phyloP scores from a whole-genome alignment of 1,140 invertebrate genomes.

The Tetramorium alpestre region DNA sequence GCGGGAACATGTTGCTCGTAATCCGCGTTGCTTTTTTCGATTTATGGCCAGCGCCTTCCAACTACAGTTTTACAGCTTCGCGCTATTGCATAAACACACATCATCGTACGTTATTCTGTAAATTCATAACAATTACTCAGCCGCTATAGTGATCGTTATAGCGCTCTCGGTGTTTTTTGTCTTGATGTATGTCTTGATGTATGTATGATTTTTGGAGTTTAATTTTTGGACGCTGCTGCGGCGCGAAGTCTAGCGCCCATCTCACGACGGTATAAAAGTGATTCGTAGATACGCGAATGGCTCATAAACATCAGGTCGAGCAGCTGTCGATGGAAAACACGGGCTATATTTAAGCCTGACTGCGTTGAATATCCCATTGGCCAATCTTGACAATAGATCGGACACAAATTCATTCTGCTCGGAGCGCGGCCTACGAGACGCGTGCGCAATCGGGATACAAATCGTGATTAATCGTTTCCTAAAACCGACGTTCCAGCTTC shows the following conservation, averaged over 20 bases:
- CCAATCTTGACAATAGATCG: conserved; percentile 63
- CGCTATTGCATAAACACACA: conserved; percentile 32
- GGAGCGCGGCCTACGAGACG: not conserved
- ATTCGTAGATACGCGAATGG: conserved; percentile 80
- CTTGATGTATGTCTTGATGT: not conserved
- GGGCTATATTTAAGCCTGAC: conserved; percentile 81
- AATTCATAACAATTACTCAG: conserved; percentile 41
- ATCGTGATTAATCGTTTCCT: conserved; percentile 50
- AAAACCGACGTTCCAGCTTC: not conserved
- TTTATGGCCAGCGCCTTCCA: conserved; percentile 22
- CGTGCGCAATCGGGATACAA: conserved; percentile 25
- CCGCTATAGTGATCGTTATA: not conserved
- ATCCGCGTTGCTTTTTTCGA: conserved; percentile 56
- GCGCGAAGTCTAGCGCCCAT: conserved; percentile 36
- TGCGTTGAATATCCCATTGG: conserved; percentile 52
- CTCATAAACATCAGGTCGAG: conserved; percentile 81
- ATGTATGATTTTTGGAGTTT: not conserved
- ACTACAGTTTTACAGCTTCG: conserved; percentile 31
- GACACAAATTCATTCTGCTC: conserved; percentile 15
- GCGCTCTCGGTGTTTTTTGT: not conserved
- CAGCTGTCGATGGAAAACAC: conserved; percentile 84
- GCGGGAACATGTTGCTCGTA: conserved; percentile 44
- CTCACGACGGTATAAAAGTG: conserved; percentile 76
- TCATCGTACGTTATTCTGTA: conserved; percentile 23
- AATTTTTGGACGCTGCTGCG: conserved; percentile 18